Base-by-base conservation (phyloP, 2,888 invertebrate genomes). In the Pheosia tremula region DNA sequence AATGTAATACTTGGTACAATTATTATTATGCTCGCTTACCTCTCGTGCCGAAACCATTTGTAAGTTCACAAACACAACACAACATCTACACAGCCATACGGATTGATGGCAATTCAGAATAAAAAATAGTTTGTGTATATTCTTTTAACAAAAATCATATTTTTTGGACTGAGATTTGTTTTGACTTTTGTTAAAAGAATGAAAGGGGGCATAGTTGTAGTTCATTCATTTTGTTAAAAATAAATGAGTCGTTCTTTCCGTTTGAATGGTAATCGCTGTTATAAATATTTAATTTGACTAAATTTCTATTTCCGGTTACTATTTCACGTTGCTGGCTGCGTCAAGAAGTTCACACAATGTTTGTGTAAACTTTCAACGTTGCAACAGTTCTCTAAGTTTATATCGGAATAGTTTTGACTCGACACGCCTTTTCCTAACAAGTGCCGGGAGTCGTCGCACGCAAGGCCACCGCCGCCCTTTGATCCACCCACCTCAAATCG, bases 401-500 rank as follows among this genome's bases (percentile, higher is more conserved):
- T 63, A 79, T 82, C 78, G 77, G 83, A 83, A 82, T 89, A 88
- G 88, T 90, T 87, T 82, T 83, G 82, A 87, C 86, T 87, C 85
- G 93, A 92, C 94, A 92, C 93, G 94, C 94, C 93, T 94, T 93
- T 93, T 90, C 90, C 90, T 93, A 92, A 93, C 91, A 92, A 93
- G 90, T 91, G 90, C 87, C 93, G 90, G 90, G 92, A 92, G 91
- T 93, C 89, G 93, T 90, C 89, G 85, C 86, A 88, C 89, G 85
- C 93, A 91, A 92, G 91, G 91, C 83, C 90, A 88, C 91, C 79
- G 92, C 92, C 92, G 93, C 92, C 93, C 92, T 92, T 93, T 90
- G 93, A 92, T 93, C 93, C 93, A 93, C 93, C 93, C 93, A 93
- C 93, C 90, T 90, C 86, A 88, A 86, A 87, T 90, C 88, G 90